Conservation (phyloP, 2,113 vertebrate genomes). For the Amblyornis subalaris region DNA sequence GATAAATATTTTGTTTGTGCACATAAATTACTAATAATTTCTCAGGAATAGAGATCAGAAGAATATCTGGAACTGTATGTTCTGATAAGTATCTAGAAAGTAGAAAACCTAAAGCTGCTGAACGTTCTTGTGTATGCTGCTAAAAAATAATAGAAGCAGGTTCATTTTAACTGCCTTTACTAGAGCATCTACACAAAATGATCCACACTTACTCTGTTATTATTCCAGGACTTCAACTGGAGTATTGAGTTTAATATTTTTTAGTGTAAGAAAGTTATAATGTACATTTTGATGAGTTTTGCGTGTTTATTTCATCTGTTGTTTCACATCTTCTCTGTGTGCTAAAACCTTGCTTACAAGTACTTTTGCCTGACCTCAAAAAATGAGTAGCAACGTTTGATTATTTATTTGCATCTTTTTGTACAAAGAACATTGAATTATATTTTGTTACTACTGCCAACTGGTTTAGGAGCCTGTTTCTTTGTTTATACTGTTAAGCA, state of each 20-base stretch:
- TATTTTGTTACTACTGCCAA: not conserved
- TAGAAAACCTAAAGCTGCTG: not conserved
- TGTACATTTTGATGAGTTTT: not conserved
- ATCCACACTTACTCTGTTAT: rapidly evolving
- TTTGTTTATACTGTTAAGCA: not conserved
- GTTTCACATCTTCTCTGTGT: not conserved
- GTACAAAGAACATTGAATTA: not conserved
- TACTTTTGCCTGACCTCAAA: not conserved
- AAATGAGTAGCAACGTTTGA: not conserved
- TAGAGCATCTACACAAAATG: not conserved
- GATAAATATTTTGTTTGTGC: not conserved
- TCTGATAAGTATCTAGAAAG: not conserved
- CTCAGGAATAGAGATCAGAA: not conserved
- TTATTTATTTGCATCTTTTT: not conserved
- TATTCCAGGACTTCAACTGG: not conserved
- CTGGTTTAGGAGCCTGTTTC: not conserved
- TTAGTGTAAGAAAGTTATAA: not conserved
- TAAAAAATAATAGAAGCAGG: not conserved
- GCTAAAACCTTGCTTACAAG: not conserved
- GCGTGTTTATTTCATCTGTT: not conserved
- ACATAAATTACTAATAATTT: not conserved
- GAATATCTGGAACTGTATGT: not conserved
- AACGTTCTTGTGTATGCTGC: not conserved
- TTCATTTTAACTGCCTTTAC: not conserved
- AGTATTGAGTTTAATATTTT: not conserved